phyloP scores from a whole-genome alignment of 2,113 vertebrate genomes.

The Paradoxurus hermaphroditus region DNA sequence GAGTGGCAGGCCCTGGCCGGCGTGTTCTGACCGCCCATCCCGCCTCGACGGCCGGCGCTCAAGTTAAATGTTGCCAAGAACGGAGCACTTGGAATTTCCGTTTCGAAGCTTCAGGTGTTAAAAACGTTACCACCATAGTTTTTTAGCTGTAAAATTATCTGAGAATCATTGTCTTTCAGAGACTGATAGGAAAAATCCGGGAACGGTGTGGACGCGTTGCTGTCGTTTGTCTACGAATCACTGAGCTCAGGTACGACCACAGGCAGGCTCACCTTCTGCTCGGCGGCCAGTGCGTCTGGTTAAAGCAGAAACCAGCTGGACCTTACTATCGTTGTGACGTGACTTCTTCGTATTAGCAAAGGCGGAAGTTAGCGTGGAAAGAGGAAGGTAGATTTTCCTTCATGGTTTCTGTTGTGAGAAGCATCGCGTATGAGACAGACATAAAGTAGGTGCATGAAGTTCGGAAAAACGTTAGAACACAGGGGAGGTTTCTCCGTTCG shows the following conservation, averaged over 20 bases:
- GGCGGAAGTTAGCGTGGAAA: not conserved
- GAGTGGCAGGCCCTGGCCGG: constrained; percentile 90
- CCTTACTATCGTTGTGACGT: constrained; percentile 51
- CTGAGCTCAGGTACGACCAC: constrained; percentile 82
- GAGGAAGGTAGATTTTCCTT: constrained; percentile 12
- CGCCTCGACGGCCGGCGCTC: not conserved
- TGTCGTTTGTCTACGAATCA: constrained; percentile 75
- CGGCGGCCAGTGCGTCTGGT: constrained; percentile 58
- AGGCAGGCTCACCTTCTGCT: constrained; percentile 62
- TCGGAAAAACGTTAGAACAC: not conserved
- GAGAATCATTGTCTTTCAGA: constrained; percentile 78
- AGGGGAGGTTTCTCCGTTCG: constrained; percentile 16
- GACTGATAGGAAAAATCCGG: constrained; percentile 57
- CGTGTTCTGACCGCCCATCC: constrained; percentile 82
- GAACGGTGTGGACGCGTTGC: constrained; percentile 42
- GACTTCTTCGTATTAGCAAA: constrained; percentile 68
- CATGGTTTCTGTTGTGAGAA: constrained; percentile 45
- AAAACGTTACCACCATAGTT: constrained; percentile 57
- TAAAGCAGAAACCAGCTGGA: constrained; percentile 58
- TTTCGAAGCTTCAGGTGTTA: constrained; percentile 60
- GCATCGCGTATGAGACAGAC: constrained; percentile 34
- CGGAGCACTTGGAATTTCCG: constrained; percentile 52
- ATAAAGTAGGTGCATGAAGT: constrained; percentile 52
- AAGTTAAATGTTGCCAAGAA: not conserved
- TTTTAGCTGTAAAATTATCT: constrained; percentile 73